Base-by-base conservation (phyloP, 2,888 invertebrate species). In the Drosophila fungiperda region DNA sequence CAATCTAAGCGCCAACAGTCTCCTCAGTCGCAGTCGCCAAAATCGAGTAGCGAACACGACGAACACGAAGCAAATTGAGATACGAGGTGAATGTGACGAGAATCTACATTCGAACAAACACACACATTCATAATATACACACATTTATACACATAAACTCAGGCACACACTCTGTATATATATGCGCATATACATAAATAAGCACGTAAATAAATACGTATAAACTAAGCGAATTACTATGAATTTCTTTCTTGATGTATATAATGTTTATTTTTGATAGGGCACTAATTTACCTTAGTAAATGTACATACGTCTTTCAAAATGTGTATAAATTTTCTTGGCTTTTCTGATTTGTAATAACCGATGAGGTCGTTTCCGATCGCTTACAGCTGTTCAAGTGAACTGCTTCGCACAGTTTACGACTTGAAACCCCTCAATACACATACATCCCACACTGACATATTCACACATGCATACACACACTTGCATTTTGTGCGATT, bases 311-410 rank as follows among this genome's bases (percentile, higher is more conserved):
- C 53, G 55, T 70, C 57, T 78, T 62, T 32, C n/a, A 32, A 54
- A 52, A 70, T 77, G 54, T 73, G 59, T 68, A 68, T 74, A 45
- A 23, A 45, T 45, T 69, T 76, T 83, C 74, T 82, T 77, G 73
- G 60, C 63, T 59, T 70, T 64, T 67, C 53, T 61, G 68, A 62
- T 73, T 66, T 78, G 64, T 78, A 65, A 75, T 61, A 76, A 76
- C 86, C 86, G 83, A 77, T 70, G 81, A 80, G 73, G 80, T 85
- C 80, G 82, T 84, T 76, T 80, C 80, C 83, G 83, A 83, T 83
- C 86, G 76, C 82, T 82, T 85, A 83, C 83, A 83, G 83, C 83
- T 83, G 83, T 83, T 83, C 83, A 85, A 83, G 86, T 87, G 83
- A 85, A 83, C 88, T 82, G 83, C 76, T 73, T 80, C 58, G 76